Conservation (phyloP, 2,113 vertebrate species). For the Lamprotornis superbus region DNA sequence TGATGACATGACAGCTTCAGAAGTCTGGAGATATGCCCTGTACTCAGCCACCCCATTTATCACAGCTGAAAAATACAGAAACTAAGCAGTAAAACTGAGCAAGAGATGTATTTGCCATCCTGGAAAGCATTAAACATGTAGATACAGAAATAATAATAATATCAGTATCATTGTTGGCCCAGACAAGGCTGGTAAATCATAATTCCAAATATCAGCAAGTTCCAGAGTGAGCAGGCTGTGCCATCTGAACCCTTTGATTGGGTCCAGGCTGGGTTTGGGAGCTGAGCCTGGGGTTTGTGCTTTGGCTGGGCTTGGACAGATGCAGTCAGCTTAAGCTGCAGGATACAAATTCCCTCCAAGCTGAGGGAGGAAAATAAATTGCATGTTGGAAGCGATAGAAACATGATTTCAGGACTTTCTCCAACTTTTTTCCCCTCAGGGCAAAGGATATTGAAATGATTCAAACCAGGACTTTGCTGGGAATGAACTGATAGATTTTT, state of each 20-base stretch:
- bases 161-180: background rate
- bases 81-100: background rate
- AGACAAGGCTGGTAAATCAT: background rate
- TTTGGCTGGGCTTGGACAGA: background rate
- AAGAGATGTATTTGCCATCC: background rate
- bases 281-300: background rate
- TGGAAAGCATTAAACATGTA: background rate
- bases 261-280: background rate
- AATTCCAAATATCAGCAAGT: background rate
- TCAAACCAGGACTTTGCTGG: background rate
- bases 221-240: background rate
- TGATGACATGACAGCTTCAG: background rate
- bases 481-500: background rate
- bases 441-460: background rate
- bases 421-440: background rate
- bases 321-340: background rate
- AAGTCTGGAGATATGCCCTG: background rate
- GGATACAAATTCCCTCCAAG: background rate
- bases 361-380: background rate
- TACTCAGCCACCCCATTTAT: background rate
- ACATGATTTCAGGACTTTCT: background rate
- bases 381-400: background rate
- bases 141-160: background rate
- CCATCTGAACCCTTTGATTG: slow-evolving; percentile 5
- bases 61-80: slow-evolving; percentile 6